Base-by-base conservation (phyloP, 2,888 invertebrate genomes). In the Biston stratarius region DNA sequence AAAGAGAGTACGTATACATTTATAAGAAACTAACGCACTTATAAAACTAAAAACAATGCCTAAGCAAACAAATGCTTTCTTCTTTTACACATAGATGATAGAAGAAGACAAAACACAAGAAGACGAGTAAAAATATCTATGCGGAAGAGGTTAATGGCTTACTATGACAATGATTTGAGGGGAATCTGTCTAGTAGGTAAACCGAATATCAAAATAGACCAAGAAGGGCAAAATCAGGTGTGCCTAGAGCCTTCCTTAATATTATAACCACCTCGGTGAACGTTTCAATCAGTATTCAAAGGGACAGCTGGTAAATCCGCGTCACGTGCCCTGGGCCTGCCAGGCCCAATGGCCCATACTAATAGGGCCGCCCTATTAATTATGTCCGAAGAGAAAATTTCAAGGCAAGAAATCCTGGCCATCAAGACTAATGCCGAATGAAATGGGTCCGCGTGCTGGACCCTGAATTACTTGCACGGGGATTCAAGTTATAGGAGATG, bases 401-500 rank as follows among this genome's bases (percentile, higher is more conserved):
- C 86, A 88, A 90, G 89, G 84, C 90, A 90, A 90, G 91, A 90
- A 91, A 92, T 91, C 91, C 91, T 82, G 72, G 88, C 87, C 81
- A 90, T 91, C 89, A 88, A 76, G 79, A 78, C 82, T 93, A 94
- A 93, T 93, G 83, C 93, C 89, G 76, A 90, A 89, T 93, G 93
- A 94, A 91, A 92, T 92, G 92, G 92, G 93, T 94, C 81, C 85
- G 82, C 77, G 73, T 48, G 61, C 80, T 84, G 84, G 86, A 86
- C 88, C 85, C 85, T 75, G 84, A 83, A 84, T 85, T 84, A 85
- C 82, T 87, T 75, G 75, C 74, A 74, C 76, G 68, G 60, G 58
- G 74, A 64, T 53, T 12, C 63, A 77, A 84, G 80, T 77, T 64
- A 77, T 42, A 58, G 75, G 75, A 68, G 62, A 51, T 9, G 38